Evolutionary conservation across 53 echinoderm and acorn worm genomes (phyloP).

Genomic region (Astropecten irregularis): DNA sequence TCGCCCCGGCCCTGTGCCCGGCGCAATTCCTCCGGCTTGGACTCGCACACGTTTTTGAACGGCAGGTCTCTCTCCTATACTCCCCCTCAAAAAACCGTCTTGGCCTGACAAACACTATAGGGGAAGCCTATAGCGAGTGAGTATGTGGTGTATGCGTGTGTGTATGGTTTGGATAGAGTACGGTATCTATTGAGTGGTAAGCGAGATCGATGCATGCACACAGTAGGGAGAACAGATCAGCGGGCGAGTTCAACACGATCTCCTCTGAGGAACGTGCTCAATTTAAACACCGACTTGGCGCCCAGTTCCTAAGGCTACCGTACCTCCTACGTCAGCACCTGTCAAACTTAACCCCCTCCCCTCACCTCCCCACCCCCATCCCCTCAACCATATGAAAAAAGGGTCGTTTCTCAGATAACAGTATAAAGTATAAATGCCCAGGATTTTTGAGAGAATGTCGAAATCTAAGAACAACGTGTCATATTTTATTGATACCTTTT

Average conservation of each 20-base stretch:
- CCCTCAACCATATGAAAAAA: too few relatives aligned
- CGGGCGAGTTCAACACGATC: conserved; percentile 22
- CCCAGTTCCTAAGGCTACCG: background rate
- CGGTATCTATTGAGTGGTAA: conserved; percentile 21
- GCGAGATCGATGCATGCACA: conserved; percentile 29
- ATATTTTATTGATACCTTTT: too few relatives aligned
- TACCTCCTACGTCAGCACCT: conserved; percentile 17
- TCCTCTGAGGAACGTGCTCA: conserved; percentile 21
- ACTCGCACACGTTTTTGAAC: conserved; percentile 8
- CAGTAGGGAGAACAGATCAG: conserved; percentile 32
- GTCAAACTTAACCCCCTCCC: too few relatives aligned
- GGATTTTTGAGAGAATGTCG: too few relatives aligned
- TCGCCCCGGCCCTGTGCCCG: background rate
- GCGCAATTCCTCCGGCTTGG: conserved; percentile 10
- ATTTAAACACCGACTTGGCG: conserved; percentile 2
- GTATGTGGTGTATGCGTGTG: too few relatives aligned
- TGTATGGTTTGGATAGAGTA: conserved; percentile 38
- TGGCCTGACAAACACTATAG: too few relatives aligned
- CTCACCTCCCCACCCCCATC: too few relatives aligned
- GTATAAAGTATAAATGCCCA: too few relatives aligned
- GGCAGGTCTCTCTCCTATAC: too few relatives aligned
- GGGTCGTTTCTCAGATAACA: too few relatives aligned
- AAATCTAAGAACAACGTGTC: too few relatives aligned
- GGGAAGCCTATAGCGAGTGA: background rate
- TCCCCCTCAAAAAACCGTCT: too few relatives aligned